Evolutionary conservation across 1,140 invertebrate genomes (phyloP).

Genomic region (Eurosta solidaginis): DNA sequence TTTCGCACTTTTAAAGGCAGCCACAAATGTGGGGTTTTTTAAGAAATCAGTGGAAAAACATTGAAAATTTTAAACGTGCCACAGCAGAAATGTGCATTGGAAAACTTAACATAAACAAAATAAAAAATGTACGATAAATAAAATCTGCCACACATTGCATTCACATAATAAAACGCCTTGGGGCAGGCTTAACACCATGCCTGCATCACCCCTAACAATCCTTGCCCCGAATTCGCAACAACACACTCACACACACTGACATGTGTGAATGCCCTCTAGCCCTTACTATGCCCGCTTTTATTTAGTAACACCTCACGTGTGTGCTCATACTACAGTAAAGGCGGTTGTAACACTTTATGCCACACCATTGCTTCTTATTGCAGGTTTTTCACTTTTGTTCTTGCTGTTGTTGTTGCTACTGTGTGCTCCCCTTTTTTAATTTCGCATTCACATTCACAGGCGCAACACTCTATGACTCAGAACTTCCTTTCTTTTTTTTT

Average conservation of each 20-base stretch:
- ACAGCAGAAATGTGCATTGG: background rate
- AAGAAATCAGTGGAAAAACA: background rate
- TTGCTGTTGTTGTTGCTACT: background rate
- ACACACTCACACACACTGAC: background rate
- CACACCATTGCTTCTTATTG: background rate
- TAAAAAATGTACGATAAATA: background rate
- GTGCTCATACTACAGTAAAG: background rate
- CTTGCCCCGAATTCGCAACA: background rate
- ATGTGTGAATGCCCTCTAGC: background rate
- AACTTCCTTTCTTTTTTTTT: too few relatives aligned
- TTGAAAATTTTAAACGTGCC: background rate
- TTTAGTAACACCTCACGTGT: slow-evolving; percentile 18
- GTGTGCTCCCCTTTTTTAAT: slow-evolving; percentile 16
- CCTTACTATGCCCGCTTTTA: background rate
- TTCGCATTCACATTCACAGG: background rate
- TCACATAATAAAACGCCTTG: background rate
- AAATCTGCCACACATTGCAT: background rate
- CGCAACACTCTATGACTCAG: too few relatives aligned
- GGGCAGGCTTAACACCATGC: slow-evolving; percentile 2
- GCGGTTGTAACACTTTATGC: background rate
- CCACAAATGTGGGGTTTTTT: background rate
- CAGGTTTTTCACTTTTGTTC: background rate
- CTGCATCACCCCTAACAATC: background rate
- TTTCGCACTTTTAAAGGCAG: background rate
- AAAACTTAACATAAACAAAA: background rate